phyloP scores from a whole-genome alignment of 2,113 vertebrate species.

The Muntiacus reevesi region DNA sequence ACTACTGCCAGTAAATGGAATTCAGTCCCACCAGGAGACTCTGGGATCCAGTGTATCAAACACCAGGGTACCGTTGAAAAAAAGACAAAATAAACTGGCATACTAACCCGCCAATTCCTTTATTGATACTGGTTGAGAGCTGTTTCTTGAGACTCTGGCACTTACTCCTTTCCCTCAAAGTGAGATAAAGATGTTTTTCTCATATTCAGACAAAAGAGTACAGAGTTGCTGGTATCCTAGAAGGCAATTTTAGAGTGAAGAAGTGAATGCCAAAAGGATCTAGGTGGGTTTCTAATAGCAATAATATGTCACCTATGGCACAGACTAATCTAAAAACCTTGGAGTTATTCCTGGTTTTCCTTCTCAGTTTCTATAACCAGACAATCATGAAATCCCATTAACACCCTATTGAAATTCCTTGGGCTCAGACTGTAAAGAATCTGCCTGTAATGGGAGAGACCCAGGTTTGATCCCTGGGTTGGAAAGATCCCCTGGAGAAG shows the following conservation, averaged over 20 bases:
- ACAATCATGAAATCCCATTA: neutral
- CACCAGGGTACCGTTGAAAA: neutral
- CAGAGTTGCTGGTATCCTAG: neutral
- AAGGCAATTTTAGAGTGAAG: neutral
- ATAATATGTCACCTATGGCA: accelerated
- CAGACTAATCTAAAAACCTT: neutral
- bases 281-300: neutral
- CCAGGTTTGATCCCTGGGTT: neutral
- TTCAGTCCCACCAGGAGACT: neutral
- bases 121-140: neutral
- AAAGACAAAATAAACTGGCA: neutral
- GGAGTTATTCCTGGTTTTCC: neutral
- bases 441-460: neutral
- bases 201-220: neutral
- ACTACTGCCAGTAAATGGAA: neutral
- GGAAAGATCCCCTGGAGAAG: neutral
- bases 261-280: neutral
- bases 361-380: neutral
- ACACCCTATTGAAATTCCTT: neutral
- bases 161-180: neutral
- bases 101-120: neutral
- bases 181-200: neutral
- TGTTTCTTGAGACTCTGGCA: neutral
- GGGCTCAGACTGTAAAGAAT: neutral
- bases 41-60: neutral